phyloP scores from a whole-genome alignment of 2,113 vertebrate genomes.

The Dasyornis broadbenti region DNA sequence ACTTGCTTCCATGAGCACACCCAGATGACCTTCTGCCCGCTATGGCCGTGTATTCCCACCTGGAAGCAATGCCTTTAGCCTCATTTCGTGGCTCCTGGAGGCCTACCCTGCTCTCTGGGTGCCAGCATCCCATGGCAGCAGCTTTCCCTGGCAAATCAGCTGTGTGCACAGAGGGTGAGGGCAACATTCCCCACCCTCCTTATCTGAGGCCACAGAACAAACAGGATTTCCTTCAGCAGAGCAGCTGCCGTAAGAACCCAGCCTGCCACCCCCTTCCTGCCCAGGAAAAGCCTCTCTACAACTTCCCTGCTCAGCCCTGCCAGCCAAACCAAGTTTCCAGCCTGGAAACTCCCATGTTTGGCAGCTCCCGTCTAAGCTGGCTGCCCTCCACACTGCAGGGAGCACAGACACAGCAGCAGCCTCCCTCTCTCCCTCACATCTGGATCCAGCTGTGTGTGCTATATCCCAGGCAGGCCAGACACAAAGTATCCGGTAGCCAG shows the following conservation, averaged over 20 bases:
- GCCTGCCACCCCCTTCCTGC: neutral
- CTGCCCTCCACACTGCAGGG: neutral
- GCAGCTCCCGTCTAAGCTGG: rapidly evolving
- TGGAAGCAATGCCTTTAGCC: neutral
- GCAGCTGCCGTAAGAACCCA: neutral
- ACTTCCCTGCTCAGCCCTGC: neutral
- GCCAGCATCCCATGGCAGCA: neutral
- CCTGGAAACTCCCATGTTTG: neutral
- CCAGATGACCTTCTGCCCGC: neutral
- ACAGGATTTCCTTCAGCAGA: neutral
- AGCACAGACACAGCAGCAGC: neutral
- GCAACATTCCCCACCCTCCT: neutral
- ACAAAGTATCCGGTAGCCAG: neutral
- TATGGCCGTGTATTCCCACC: neutral
- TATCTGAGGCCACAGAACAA: neutral
- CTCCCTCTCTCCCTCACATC: neutral
- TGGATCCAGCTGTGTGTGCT: neutral
- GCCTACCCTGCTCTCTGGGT: neutral
- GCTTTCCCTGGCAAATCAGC: neutral
- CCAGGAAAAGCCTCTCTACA: neutral
- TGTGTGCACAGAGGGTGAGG: neutral
- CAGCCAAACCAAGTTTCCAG: neutral
- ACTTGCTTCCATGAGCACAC: neutral
- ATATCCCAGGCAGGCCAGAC: neutral
- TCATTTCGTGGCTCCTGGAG: neutral